Evolutionary conservation across 2,113 vertebrate genomes (phyloP).

Genomic region (Anarhynchus alexandrinus): DNA sequence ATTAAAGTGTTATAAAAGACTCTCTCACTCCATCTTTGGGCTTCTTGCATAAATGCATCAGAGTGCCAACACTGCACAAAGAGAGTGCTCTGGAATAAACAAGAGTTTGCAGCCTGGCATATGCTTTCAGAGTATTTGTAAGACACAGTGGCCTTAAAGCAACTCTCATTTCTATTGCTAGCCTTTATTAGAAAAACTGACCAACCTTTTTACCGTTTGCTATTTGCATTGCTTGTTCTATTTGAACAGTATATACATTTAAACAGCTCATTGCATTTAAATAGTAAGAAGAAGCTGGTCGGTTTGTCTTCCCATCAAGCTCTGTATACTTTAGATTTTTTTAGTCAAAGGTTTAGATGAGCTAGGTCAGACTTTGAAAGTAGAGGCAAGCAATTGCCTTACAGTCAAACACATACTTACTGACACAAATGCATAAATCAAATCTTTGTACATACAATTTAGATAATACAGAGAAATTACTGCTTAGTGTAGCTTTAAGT

Average conservation of each 20-base stretch:
- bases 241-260: not conserved
- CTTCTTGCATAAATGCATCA: conserved; percentile 42
- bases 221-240: not conserved
- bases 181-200: not conserved
- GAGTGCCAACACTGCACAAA: not conserved
- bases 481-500: not conserved
- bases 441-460: not conserved
- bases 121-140: not conserved
- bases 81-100: not conserved
- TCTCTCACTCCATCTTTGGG: conserved; percentile 62
- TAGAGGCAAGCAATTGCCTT: not conserved
- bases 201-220: not conserved
- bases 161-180: not conserved
- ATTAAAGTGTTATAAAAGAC: conserved; percentile 35
- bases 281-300: not conserved
- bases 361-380: not conserved
- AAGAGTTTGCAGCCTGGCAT: not conserved
- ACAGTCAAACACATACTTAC: not conserved
- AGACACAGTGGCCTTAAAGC: not conserved
- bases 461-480: not conserved
- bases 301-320: not conserved
- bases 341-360: not conserved
- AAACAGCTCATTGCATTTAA: not conserved
- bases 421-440: not conserved
- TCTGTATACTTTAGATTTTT: not conserved